Percentiles rank a stretch among this genome's conserved stretches.
Conservation (phyloP, 2,113 vertebrate genomes). For the Orientallactaga bullata region DNA sequence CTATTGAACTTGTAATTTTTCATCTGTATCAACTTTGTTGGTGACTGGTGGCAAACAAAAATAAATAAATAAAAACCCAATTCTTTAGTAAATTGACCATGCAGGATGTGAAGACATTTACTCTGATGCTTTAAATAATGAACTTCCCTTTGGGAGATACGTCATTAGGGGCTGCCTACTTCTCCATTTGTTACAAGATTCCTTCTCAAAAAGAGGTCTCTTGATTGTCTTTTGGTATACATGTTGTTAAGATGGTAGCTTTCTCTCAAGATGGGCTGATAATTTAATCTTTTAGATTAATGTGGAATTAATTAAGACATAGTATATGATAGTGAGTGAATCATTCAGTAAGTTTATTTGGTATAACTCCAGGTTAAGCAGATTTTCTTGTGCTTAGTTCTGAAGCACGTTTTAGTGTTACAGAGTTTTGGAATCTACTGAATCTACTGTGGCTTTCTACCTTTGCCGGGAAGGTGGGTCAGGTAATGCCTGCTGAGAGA, state of each 20-base stretch:
- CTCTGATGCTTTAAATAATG: background rate
- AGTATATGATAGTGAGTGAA: background rate
- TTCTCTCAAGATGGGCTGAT: background rate
- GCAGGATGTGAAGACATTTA: background rate
- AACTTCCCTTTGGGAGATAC: background rate
- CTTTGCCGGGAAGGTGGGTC: background rate
- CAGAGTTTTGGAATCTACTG: background rate
- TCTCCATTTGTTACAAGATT: background rate
- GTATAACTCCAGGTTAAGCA: background rate
- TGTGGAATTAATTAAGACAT: background rate
- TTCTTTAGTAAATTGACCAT: constrained; percentile 7
- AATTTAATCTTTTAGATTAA: background rate
- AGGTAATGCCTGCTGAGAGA: background rate
- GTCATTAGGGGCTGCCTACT: background rate
- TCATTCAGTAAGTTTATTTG: background rate
- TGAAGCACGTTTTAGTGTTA: constrained; percentile 8
- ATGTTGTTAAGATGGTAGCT: background rate
- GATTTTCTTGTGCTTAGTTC: constrained; percentile 26
- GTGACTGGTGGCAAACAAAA: background rate
- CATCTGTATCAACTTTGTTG: constrained; percentile 41
- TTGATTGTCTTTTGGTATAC: constrained; percentile 30
- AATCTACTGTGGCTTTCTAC: constrained; percentile 20
- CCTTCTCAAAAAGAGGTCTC: background rate
- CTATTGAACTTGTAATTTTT: background rate
- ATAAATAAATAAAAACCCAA: background rate